Evolutionary conservation across 2,113 vertebrate species (phyloP), one percentile per base, ranked within the genome.

Genomic region (Periophthalmus modestus): DNA sequence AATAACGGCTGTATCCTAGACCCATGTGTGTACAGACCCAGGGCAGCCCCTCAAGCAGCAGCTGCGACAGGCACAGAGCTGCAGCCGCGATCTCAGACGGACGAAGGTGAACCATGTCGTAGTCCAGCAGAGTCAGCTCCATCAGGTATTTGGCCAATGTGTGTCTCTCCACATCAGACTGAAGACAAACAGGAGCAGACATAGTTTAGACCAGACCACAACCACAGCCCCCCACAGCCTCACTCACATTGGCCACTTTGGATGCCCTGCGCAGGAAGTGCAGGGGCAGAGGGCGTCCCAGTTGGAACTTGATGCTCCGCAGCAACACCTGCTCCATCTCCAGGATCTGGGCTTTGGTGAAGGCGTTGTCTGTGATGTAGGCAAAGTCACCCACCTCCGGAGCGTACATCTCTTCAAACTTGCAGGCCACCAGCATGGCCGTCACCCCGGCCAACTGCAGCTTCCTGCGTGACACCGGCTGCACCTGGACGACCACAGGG

Each of bases 61-160:
- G 96, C 61, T 96, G 96, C 15, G 96, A 94, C 14, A 99, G 89
- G 80, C 94, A 96, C 16, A 97, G 85, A 0, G 97, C 91, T 0
- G 97, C 97, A 0, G 97, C 96, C 0, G 97, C 97, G 0, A 97
- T 78, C 89, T 95, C 95, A 1, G 97, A 99, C 1, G 97, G 98
- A 11, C 88, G 91, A 5, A 94, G 92, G 73, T 98, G 97, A 6
- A 96, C 96, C 97, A 98, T 96, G 52, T 95, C 89, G 0, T 98
- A 99, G 89, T 99, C 97, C 0, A 94, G n/a, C 1, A 99, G 94
- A 0, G 96, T 96, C 89, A 99, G 86, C 85, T 99, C 98, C 94
- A 98, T 96, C 36, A 99, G 87, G 13, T 99, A 99, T 61, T 98
- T 99, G 47, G 96, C 96, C 72, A 99, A 91, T 0, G 95, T 97